Conservation (phyloP, 2,797 vertebrate genomes). For the Pterois miles region DNA sequence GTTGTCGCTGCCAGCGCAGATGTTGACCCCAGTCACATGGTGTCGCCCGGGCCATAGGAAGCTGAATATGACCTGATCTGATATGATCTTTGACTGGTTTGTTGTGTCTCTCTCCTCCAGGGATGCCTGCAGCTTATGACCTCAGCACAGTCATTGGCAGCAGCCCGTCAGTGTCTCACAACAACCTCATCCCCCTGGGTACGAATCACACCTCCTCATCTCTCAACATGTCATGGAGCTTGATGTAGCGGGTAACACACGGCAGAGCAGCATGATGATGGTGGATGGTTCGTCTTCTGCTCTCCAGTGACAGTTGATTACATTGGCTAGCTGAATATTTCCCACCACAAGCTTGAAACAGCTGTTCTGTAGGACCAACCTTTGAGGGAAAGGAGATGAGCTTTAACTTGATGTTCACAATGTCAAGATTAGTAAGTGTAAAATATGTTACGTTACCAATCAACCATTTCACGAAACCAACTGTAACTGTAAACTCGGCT, state of each 20-base stretch:
- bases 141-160: slow-evolving; percentile 94
- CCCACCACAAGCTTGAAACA: not conserved
- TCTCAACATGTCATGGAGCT: not conserved
- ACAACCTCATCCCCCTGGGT: slow-evolving; percentile 97
- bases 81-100: not conserved
- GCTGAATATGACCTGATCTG: not conserved
- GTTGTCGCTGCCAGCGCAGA: too few relatives aligned
- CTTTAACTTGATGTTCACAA: not conserved
- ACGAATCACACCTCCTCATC: slow-evolving; percentile 62
- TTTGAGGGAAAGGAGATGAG: not conserved
- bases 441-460: not conserved
- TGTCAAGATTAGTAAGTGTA: not conserved
- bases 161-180: slow-evolving; percentile 90
- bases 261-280: not conserved
- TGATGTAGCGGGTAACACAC: not conserved
- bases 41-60: too few relatives aligned
- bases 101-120: slow-evolving; percentile 67
- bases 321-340: not conserved
- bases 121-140: slow-evolving; percentile 95
- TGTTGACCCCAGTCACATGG: too few relatives aligned
- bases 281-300: too few relatives aligned
- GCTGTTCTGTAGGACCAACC: not conserved
- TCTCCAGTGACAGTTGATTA: too few relatives aligned
- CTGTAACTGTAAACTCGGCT: not conserved
- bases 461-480: not conserved